These are phyloP conservation scores for Ranitomeya variabilis DNA, from an alignment of 2,113 vertebrate species.

Conservation along the genomic window DNA sequence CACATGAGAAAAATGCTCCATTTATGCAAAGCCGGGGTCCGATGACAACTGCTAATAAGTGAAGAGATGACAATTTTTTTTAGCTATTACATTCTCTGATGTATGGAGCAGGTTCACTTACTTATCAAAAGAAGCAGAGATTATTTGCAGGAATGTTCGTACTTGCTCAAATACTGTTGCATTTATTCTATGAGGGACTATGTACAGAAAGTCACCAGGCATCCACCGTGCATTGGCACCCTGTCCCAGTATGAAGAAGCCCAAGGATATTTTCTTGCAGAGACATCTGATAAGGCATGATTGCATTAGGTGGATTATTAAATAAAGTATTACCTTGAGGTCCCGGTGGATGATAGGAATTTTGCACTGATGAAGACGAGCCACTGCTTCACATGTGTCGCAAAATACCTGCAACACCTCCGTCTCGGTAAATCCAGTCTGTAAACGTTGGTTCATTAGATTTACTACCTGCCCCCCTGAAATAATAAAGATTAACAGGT, in stretches of 20 bases:
- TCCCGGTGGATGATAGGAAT: slow-evolving; percentile 93
- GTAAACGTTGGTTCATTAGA: slow-evolving; percentile 94
- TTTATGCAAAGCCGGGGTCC: neutral
- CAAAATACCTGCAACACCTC: slow-evolving; percentile 97
- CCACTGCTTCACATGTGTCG: slow-evolving; percentile 92
- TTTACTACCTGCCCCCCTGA: slow-evolving; percentile 96
- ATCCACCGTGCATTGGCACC: neutral
- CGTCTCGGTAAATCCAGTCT: slow-evolving; percentile 89
- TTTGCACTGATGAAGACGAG: slow-evolving; percentile 93
- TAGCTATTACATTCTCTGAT: neutral
- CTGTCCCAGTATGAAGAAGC: neutral
- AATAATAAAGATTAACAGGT: neutral
- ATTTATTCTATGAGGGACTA: neutral
- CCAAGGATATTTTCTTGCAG: neutral
- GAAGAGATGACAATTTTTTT: neutral
- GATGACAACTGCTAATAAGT: neutral
- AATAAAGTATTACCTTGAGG: slow-evolving; percentile 79
- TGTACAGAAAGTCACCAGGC: no score
- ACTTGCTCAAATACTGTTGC: neutral
- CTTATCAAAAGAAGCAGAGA: neutral
- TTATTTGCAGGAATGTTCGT: neutral
- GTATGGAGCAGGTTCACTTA: neutral
- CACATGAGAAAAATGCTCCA: neutral
- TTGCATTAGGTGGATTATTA: neutral
- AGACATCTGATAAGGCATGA: neutral